A percentile compares a stretch with the other conserved stretches of the same genome.
phyloP scores from a whole-genome alignment of 2,888 invertebrate species.

The Timema podura region DNA sequence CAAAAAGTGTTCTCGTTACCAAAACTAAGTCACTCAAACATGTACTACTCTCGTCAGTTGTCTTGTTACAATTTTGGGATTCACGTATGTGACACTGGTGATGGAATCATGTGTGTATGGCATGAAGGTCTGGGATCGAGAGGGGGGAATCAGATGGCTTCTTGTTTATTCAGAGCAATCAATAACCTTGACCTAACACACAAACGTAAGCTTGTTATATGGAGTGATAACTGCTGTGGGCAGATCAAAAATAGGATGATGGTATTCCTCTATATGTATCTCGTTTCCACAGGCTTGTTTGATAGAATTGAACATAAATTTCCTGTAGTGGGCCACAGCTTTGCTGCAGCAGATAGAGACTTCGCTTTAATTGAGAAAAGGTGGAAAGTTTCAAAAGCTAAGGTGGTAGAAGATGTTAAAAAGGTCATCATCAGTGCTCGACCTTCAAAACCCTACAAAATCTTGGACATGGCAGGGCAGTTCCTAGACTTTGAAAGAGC shows the following conservation, averaged over 20 bases:
- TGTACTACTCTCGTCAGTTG: conserved; percentile 38
- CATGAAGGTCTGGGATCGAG: conserved; percentile 34
- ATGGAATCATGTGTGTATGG: conserved; percentile 35
- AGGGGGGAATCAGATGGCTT: conserved; percentile 35
- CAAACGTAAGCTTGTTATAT: conserved; percentile 11
- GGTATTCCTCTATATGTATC: conserved; percentile 13
- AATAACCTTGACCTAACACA: not conserved
- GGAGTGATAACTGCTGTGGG: conserved; percentile 17
- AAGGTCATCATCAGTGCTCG: conserved; percentile 1
- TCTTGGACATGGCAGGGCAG: not conserved
- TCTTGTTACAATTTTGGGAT: conserved; percentile 35
- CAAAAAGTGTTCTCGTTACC: conserved; percentile 39
- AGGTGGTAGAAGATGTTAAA: conserved; percentile 10
- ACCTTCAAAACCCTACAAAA: conserved; percentile 4
- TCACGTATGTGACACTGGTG: conserved; percentile 32
- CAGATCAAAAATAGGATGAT: conserved; percentile 20
- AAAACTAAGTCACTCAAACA: conserved; percentile 35
- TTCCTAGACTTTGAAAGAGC: not conserved
- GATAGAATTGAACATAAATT: conserved; percentile 23
- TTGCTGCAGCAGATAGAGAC: conserved; percentile 30
- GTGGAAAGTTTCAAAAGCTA: conserved; percentile 22
- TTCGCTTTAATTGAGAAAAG: conserved; percentile 32
- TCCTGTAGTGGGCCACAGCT: conserved; percentile 32
- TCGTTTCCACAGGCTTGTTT: conserved; percentile 21
- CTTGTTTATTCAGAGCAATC: conserved; percentile 27